Evolutionary conservation across 2,888 invertebrate genomes (phyloP).

Genomic region (Scaptomyza caliginosa): DNA sequence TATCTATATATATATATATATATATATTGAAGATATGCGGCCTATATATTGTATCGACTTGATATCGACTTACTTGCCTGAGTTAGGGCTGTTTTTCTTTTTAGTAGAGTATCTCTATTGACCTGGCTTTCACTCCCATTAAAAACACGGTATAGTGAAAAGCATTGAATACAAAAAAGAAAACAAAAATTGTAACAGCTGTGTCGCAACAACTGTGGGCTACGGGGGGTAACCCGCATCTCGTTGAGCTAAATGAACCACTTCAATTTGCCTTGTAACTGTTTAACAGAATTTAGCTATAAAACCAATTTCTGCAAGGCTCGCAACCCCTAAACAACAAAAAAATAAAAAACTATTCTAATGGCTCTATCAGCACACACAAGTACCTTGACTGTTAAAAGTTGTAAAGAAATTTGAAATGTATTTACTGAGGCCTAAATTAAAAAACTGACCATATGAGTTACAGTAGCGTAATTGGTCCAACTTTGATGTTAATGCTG

Average conservation of each 20-base stretch:
- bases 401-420: conserved; percentile 53
- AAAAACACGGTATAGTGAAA: too few relatives aligned
- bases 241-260: conserved; percentile 50
- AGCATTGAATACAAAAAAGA: too few relatives aligned
- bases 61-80: too few relatives aligned
- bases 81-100: too few relatives aligned
- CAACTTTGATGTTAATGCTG: conserved; percentile 38
- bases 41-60: too few relatives aligned
- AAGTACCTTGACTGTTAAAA: conserved; percentile 54
- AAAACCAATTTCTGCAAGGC: conserved; percentile 48
- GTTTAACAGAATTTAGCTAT: conserved; percentile 69
- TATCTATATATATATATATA: too few relatives aligned
- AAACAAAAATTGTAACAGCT: conserved; percentile 74
- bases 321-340: conserved; percentile 58
- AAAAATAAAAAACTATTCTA: conserved; percentile 38
- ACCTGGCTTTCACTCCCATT: too few relatives aligned
- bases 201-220: conserved; percentile 69
- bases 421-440: conserved; percentile 53
- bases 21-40: too few relatives aligned
- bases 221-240: conserved; percentile 49
- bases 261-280: conserved; percentile 62
- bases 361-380: conserved; percentile 68
- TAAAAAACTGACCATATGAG: conserved; percentile 70
- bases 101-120: too few relatives aligned
- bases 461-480: conserved; percentile 36